phyloP scores from a whole-genome alignment of 2,888 invertebrate genomes.

The Nymphalis c-album region DNA sequence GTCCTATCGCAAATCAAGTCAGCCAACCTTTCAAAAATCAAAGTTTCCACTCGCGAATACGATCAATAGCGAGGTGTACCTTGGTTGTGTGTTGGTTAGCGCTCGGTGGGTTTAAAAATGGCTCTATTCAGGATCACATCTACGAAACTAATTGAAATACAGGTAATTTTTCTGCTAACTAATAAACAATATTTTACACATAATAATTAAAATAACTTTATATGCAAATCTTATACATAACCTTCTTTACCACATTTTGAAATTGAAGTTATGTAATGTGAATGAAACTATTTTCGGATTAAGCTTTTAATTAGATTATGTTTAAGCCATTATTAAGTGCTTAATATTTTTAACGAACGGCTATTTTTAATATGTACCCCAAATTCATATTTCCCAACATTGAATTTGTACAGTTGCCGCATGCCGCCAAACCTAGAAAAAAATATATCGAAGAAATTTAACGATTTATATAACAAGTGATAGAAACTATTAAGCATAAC shows the following conservation, averaged over 20 bases:
- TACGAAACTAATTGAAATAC: slow-evolving; percentile 82
- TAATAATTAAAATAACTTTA: slow-evolving; percentile 27
- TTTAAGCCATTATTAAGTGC: not conserved
- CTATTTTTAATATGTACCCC: not conserved
- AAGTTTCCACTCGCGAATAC: slow-evolving; percentile 55
- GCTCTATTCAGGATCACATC: slow-evolving; percentile 85
- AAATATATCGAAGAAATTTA: not conserved
- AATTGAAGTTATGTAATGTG: slow-evolving; percentile 52
- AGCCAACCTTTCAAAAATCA: slow-evolving; percentile 29
- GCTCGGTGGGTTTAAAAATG: slow-evolving; percentile 78
- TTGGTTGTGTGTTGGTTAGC: slow-evolving; percentile 56
- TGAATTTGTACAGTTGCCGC: not conserved
- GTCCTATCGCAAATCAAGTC: slow-evolving; percentile 18
- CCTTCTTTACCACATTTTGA: slow-evolving; percentile 47
- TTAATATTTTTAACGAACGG: not conserved
- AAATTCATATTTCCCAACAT: not conserved
- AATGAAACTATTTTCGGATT: slow-evolving; percentile 56
- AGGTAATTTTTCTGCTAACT: slow-evolving; percentile 68
- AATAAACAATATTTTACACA: slow-evolving; percentile 21
- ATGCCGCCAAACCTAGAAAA: not conserved
- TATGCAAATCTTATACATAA: slow-evolving; percentile 40
- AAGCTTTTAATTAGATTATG: slow-evolving; percentile 17
- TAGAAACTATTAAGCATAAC: no score
- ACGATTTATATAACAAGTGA: no score
- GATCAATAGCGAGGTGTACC: slow-evolving; percentile 60